Evolutionary conservation across 2,797 vertebrate species (phyloP), one percentile per base, ranked within the genome.

Genomic region (Gallinago stenura): DNA sequence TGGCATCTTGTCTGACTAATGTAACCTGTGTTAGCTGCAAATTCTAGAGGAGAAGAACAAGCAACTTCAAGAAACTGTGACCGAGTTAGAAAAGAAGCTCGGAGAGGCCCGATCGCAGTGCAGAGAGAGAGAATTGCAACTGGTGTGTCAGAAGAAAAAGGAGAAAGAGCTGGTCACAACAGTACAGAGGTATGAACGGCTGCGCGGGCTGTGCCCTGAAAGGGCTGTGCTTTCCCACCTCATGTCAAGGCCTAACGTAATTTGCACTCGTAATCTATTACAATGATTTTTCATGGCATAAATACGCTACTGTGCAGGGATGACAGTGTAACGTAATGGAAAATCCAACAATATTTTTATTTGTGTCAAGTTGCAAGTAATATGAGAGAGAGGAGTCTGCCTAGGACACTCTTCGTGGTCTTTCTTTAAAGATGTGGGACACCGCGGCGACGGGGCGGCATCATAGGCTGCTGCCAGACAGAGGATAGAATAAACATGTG

Each of bases 101-200:
- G 97, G 95, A 58, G 98, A 98, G n/a, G 95, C 97, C 11, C 97
- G 91, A 69, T 97, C 90, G 0, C 98, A 98, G 61, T 98, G 98
- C 89, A 97, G 94, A 72, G 99, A 99, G 76, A 99, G 98, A 93
- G 99, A 99, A 35, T 25, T 97, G 5, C 98, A 99, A 64, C 98
- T 99, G 28, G 97, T 97, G 11, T 98, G 98, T 93, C 99, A 99
- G 97, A 98, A 98, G 84, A 98, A 98, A 91, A 99, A 99, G 64
- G 99, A 99, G 96, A 98, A 98, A 89, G 99, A 99, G 87, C 95
- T 99, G 92, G 98, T 99, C n/a, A 98, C 98, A 17, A 98, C 99
- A 19, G 99, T 99, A 18, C 99, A 99, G 95, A 99, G 99, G 99
- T 99, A 98, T n/a, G 95, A 83, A 43, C 46, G 85, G 19, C 72